These are phyloP conservation scores for Ptilorrhoa leucosticta DNA, from an alignment of 2,113 vertebrate genomes.

Conservation along the genomic window DNA sequence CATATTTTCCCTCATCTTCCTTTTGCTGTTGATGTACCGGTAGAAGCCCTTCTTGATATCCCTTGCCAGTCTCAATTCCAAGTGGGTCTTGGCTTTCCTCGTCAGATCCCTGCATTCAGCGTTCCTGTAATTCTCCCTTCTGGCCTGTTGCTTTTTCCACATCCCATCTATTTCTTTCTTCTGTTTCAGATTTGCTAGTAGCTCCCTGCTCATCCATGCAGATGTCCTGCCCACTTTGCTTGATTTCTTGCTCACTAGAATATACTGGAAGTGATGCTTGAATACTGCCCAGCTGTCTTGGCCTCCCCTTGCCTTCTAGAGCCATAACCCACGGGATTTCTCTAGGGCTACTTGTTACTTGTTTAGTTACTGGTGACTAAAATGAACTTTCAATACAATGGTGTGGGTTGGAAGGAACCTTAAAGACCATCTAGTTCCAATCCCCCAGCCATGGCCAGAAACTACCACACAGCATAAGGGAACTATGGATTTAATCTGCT, in stretches of 20 bases:
- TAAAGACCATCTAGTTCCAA: not conserved
- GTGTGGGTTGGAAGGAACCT: not conserved
- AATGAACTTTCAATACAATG: not conserved
- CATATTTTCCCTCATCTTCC: not conserved
- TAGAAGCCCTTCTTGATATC: not conserved
- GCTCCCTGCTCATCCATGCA: not conserved
- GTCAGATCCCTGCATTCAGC: fast-evolving
- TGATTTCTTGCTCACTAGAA: not conserved
- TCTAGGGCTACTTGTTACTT: not conserved
- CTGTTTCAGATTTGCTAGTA: not conserved
- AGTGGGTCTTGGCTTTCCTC: not conserved
- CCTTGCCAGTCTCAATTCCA: not conserved
- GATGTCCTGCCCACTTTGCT: not conserved
- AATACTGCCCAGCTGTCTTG: not conserved
- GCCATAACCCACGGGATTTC: not conserved
- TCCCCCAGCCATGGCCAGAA: not conserved
- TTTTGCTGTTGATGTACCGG: not conserved
- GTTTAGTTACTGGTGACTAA: not conserved
- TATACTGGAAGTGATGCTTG: not conserved
- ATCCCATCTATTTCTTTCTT: not conserved
- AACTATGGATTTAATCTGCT: not conserved
- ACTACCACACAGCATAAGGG: not conserved
- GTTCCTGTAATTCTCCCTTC: not conserved
- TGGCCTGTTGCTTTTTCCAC: not conserved
- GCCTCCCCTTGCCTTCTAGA: not conserved